phyloP scores from a whole-genome alignment of 2,888 invertebrate genomes.

The Hoplodrina blanda region DNA sequence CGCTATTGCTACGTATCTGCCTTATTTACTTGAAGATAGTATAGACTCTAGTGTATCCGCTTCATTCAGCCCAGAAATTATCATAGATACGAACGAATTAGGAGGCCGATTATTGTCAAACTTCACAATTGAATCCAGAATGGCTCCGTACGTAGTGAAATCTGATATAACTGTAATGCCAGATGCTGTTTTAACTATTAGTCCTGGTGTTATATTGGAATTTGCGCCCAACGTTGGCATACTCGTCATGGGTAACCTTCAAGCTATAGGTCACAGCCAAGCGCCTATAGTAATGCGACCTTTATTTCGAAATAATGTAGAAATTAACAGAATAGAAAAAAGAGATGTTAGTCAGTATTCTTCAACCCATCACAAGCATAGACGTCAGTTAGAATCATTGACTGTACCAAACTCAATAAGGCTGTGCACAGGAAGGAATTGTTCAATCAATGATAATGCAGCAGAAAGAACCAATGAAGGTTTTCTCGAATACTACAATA shows the following conservation, averaged over 20 bases:
- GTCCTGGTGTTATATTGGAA: constrained; percentile 97
- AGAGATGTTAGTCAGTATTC: constrained; percentile 82
- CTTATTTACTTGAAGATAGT: constrained; percentile 95
- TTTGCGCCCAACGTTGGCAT: constrained; percentile 99
- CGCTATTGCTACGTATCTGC: constrained; percentile 97
- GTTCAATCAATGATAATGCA: constrained; percentile 90
- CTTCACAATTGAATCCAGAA: constrained; percentile 91
- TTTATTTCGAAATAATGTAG: constrained; percentile 78
- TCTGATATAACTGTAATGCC: constrained; percentile 99
- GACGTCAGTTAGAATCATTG: constrained; percentile 90
- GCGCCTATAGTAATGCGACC: constrained; percentile 95
- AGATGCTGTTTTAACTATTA: constrained; percentile 95
- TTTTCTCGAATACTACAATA: constrained; percentile 98
- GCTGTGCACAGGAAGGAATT: constrained; percentile 94
- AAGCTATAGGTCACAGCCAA: constrained; percentile 94
- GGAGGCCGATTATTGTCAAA: constrained; percentile 94
- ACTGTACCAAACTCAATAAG: constrained; percentile 92
- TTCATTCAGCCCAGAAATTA: constrained; percentile 90
- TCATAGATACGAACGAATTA: constrained; percentile 92
- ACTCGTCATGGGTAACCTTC: constrained; percentile 96
- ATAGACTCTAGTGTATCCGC: constrained; percentile 95
- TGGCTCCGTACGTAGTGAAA: constrained; percentile 94
- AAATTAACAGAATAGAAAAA: constrained; percentile 82
- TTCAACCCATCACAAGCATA: constrained; percentile 78
- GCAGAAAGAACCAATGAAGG: constrained; percentile 93